These are phyloP conservation scores for Parotia lawesii DNA, from an alignment of 2,113 vertebrate species.

Conservation along the genomic window DNA sequence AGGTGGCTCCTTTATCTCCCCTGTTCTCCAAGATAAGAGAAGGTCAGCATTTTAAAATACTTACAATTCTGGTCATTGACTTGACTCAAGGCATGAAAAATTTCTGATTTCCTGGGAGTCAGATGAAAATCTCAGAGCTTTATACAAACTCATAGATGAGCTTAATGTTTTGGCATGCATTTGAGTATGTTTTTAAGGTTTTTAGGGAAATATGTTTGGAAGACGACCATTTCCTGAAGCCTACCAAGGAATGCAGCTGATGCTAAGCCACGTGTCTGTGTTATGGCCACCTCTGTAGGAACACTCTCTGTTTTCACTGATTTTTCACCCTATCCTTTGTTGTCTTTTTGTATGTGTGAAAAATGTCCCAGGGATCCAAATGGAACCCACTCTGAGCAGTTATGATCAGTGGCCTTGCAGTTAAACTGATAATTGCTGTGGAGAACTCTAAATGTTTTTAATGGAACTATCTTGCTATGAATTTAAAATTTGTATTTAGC, in stretches of 20 bases:
- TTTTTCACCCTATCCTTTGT: neutral
- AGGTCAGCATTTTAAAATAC: neutral
- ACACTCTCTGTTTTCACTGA: neutral
- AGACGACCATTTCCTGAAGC: neutral
- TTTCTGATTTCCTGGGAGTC: neutral
- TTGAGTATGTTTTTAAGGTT: neutral
- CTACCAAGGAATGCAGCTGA: neutral
- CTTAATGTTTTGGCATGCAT: neutral
- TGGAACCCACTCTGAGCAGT: neutral
- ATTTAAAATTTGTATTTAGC: constrained; percentile 56
- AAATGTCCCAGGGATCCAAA: neutral
- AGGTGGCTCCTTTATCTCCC: neutral
- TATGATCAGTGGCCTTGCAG: neutral
- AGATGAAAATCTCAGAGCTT: neutral
- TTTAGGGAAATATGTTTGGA: neutral
- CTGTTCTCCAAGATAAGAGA: neutral
- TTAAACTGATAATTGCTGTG: neutral
- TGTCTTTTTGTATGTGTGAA: neutral
- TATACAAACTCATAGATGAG: neutral
- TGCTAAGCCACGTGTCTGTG: neutral
- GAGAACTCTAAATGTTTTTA: constrained; percentile 38
- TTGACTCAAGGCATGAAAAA: neutral
- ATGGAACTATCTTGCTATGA: constrained; percentile 29
- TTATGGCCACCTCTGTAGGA: neutral
- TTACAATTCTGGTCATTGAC: neutral